Percentiles rank a stretch among this genome's conserved stretches.
phyloP scores from a whole-genome alignment of 2,888 invertebrate genomes.

The Andrena camellia region DNA sequence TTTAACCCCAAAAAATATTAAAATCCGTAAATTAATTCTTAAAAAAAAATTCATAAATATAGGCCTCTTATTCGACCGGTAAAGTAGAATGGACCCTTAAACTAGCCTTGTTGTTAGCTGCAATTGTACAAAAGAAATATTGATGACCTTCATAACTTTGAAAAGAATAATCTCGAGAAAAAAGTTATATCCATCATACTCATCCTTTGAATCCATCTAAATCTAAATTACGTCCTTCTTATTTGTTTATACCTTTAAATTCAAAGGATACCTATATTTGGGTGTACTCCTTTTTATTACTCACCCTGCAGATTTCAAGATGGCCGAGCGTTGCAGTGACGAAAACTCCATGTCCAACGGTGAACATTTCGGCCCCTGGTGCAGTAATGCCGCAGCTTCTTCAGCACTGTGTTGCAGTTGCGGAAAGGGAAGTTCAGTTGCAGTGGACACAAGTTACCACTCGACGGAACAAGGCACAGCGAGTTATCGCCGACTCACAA shows the following conservation, averaged over 20 bases:
- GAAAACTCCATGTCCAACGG: background rate
- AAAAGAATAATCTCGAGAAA: too few species aligned
- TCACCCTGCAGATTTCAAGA: background rate
- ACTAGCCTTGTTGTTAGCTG: too few species aligned
- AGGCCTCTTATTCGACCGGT: too few species aligned
- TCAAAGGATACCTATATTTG: background rate
- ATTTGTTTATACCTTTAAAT: background rate
- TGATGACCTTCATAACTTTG: too few species aligned
- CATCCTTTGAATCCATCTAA: too few species aligned
- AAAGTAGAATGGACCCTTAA: too few species aligned
- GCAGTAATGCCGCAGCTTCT: background rate
- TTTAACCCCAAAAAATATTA: too few species aligned
- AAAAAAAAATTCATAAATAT: too few species aligned
- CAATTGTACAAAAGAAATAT: too few species aligned
- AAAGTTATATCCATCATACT: too few species aligned
- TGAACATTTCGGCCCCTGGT: background rate
- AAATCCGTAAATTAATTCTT: too few species aligned
- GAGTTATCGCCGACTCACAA: background rate
- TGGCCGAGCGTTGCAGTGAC: too few species aligned
- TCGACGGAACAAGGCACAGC: slow-evolving; percentile 4
- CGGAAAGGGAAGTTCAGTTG: background rate
- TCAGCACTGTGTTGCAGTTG: background rate
- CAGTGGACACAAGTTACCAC: slow-evolving; percentile 2
- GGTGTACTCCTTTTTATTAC: background rate
- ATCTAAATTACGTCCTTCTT: background rate